Evolutionary conservation across 2,797 vertebrate genomes (phyloP), one percentile per base, ranked within the genome.

Genomic region (Urocyon cinereoargenteus): DNA sequence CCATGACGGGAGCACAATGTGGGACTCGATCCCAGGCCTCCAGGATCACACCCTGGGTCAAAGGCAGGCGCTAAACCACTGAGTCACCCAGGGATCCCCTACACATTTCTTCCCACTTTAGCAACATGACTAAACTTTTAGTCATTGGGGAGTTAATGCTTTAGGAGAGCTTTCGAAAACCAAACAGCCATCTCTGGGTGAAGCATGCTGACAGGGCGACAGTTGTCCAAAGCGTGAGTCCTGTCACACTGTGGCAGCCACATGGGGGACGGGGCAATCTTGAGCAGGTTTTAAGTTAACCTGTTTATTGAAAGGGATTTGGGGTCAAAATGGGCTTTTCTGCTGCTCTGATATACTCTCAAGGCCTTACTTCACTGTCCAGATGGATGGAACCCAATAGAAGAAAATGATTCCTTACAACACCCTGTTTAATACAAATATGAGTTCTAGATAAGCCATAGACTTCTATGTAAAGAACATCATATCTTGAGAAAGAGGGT

Each of bases 241-340:
- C 61, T 68, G 61, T 86, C 45, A 49, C 14, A 15, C 1, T n/a
- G n/a, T 51, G 51, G 75, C 1, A 82, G 93, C 10, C 31, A 26
- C 15, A 26, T 62, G 7, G 10, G 31, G 12, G 73, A 16, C 5
- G 26, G 15, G 73, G 36, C 73, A 55, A 78, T 24, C 55, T n/a
- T 31, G 14, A 53, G 40, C 14, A 40, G 26, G 45, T 53, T 64
- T 86, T 72, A 90, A 40, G 14, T 64, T 96, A 59, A 59, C 81
- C 55, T 91, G 26, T 79, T 92, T 86, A 89, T 26, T 77, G 57
- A 88, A 77, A 77, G 64, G 49, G 15, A 13, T 26, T 15, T 86
- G 49, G 68, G 83, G 36, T 72, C 18, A 61, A 92, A 79, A 26
- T 61, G 36, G 81, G 28, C n/a, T 83, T 86, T 94, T 94, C 89